These are phyloP conservation scores for Rhinella marina DNA, from an alignment of 2,797 vertebrate species.

Conservation along the genomic window DNA sequence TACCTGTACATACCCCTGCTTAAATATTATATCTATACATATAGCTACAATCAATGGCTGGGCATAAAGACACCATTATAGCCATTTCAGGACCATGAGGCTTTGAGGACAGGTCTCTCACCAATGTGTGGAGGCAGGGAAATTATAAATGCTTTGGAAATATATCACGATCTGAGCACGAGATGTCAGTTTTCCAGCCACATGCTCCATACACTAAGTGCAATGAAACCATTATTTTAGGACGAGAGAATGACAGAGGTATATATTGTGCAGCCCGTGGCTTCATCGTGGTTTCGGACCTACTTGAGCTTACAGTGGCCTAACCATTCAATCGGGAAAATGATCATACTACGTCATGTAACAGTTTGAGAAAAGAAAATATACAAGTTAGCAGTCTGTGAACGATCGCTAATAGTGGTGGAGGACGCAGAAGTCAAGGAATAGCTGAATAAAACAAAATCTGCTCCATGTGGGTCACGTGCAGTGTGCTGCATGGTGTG, in stretches of 20 bases:
- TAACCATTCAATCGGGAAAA: neutral
- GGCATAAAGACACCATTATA: too few relatives aligned
- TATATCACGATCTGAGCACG: neutral
- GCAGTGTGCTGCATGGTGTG: conserved; percentile 4
- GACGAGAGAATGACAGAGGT: neutral
- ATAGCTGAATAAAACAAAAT: conserved; percentile 7
- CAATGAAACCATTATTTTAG: neutral
- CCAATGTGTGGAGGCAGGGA: neutral
- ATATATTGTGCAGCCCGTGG: neutral
- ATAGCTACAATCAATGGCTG: neutral
- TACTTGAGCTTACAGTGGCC: conserved; percentile 36
- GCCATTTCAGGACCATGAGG: neutral
- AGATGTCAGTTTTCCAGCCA: neutral
- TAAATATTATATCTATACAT: neutral
- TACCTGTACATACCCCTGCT: neutral
- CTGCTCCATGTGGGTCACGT: conserved; percentile 11
- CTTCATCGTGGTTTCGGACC: neutral
- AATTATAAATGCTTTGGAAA: neutral
- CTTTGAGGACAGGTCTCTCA: neutral
- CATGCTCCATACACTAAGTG: neutral
- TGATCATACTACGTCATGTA: neutral
- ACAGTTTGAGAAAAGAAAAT: neutral
- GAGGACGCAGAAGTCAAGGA: neutral
- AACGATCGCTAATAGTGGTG: neutral
- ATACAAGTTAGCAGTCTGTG: neutral